Evolutionary conservation across 2,113 vertebrate species (phyloP).

Genomic region (Serinus canaria): DNA sequence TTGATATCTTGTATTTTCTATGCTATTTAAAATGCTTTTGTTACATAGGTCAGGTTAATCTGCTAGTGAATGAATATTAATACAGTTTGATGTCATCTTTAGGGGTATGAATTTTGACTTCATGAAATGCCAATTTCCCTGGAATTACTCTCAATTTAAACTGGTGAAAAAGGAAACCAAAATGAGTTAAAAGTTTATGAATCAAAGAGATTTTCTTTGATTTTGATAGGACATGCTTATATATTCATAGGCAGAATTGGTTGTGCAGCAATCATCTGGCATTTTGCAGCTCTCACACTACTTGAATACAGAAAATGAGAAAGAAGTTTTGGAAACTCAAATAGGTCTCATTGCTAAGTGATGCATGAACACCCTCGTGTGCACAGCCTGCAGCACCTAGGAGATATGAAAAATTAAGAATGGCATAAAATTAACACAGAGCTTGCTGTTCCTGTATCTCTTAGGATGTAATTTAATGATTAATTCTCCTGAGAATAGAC

Average conservation of each 20-base stretch:
- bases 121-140: neutral
- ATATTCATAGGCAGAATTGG: neutral
- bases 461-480: slow-evolving; percentile 38
- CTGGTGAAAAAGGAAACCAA: neutral
- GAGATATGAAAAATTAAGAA: slow-evolving; percentile 54
- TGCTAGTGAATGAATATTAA: neutral
- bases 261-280: neutral
- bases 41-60: neutral
- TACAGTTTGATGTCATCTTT: neutral
- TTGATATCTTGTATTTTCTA: neutral
- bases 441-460: slow-evolving; percentile 45
- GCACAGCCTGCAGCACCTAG: neutral
- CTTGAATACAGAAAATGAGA: slow-evolving; percentile 26
- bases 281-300: neutral
- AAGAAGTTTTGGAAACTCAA: slow-evolving; percentile 9
- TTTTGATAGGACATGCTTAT: neutral
- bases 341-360: slow-evolving; percentile 18
- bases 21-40: neutral
- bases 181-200: neutral
- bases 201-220: neutral
- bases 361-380: slow-evolving; percentile 16
- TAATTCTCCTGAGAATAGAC: slow-evolving; percentile 7
- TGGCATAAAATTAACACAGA: slow-evolving; percentile 59
- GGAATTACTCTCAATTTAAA: neutral
- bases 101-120: neutral